Conservation (phyloP, 2,888 invertebrate genomes). For the Acrobasis repandana region DNA sequence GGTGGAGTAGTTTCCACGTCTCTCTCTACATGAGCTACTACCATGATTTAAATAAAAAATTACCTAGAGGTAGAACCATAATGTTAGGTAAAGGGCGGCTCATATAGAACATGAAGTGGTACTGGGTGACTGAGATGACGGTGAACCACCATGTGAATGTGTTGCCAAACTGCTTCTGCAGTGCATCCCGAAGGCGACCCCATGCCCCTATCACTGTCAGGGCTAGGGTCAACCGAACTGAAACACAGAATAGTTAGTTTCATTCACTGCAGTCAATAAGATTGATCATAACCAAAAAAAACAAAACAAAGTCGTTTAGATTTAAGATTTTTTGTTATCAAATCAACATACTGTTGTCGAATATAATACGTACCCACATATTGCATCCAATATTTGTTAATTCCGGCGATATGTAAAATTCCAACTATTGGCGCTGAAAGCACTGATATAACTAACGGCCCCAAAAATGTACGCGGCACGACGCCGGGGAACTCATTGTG, state of each 20-base stretch:
- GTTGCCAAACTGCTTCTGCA: constrained; percentile 90
- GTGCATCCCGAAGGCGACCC: constrained; percentile 87
- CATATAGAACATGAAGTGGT: constrained; percentile 98
- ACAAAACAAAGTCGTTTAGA: no score
- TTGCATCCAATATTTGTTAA: constrained; percentile 94
- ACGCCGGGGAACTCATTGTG: constrained; percentile 99
- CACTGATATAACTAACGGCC: constrained; percentile 91
- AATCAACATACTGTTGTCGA: background rate
- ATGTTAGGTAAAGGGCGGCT: constrained; percentile 97
- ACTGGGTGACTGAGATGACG: constrained; percentile 94
- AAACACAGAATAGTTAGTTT: constrained; percentile 49
- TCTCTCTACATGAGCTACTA: no score
- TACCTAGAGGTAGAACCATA: constrained; percentile 96
- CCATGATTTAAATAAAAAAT: constrained; percentile 35
- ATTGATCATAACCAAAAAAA: no score
- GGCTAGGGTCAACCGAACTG: constrained; percentile 93
- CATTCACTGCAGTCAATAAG: constrained; percentile 1
- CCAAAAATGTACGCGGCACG: constrained; percentile 97
- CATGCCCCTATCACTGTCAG: constrained; percentile 89
- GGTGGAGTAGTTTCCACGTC: no score
- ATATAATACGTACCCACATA: constrained; percentile 88
- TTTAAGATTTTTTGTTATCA: no score
- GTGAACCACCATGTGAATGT: constrained; percentile 92
- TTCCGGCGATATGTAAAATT: constrained; percentile 85
- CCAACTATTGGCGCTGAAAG: constrained; percentile 90